phyloP scores from a whole-genome alignment of 2,797 vertebrate genomes.

The Leontopithecus rosalia region DNA sequence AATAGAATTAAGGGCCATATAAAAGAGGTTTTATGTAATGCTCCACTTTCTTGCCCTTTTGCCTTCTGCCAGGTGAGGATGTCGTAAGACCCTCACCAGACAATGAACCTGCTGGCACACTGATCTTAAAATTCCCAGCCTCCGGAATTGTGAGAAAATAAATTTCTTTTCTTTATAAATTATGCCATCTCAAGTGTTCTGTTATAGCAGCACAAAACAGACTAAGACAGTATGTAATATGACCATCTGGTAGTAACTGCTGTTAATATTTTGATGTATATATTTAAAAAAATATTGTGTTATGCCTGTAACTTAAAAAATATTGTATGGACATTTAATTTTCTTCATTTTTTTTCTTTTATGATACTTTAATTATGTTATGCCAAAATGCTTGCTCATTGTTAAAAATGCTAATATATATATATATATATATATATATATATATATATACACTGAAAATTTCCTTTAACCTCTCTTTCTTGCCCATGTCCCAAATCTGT shows the following conservation, averaged over 20 bases:
- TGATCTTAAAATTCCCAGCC: neutral
- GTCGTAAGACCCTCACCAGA: neutral
- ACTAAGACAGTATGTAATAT: neutral
- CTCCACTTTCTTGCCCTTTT: neutral
- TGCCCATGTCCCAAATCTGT: neutral
- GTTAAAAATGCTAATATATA: neutral
- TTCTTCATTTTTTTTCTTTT: neutral
- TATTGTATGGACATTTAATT: neutral
- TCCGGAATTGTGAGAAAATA: neutral
- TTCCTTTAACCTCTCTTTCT: neutral
- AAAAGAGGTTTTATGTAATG: neutral
- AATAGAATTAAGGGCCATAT: neutral
- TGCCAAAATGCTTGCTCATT: neutral
- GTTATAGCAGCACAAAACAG: neutral
- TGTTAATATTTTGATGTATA: neutral
- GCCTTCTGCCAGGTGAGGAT: neutral
- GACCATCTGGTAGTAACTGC: neutral
- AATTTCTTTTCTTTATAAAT: neutral
- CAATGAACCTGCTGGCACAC: neutral
- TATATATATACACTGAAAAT: neutral
- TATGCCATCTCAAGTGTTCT: neutral
- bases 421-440: too few species aligned
- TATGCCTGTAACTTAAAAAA: neutral
- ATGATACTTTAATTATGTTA: slow-evolving; percentile 6
- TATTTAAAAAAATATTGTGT: neutral